Evolutionary conservation across 2,888 invertebrate genomes (phyloP), one percentile per base, ranked within the genome.

Genomic region (Xestia rhomboidea): DNA sequence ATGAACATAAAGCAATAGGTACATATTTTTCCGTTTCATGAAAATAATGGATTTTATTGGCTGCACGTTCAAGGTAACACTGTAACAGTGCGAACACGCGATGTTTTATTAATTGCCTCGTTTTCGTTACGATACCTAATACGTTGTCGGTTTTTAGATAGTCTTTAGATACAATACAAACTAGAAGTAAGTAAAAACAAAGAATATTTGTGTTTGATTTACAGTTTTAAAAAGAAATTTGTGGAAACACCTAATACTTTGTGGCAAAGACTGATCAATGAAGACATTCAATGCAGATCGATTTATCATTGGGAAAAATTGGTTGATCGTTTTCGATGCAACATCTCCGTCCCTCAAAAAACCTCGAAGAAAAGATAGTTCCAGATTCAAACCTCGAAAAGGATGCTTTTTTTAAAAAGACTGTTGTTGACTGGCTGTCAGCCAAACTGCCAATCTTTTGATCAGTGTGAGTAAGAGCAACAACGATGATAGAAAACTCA

Each of bases 21-120:
- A 46, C 60, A n/a, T n/a, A n/a, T 64, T 77, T 51, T 82, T 77
- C 77, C 77, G 77, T 80, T 80, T 44, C 30, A 38, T 66, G 27
- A 69, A 82, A 46, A 46, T 71, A 46, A 64, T 41, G 24, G 34
- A 64, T 76, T 77, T 41, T 66, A 70, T 82, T 46, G 34, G 44
- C 5, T 57, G 34, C 70, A 77, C 57, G 57, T 76, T 46, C 77
- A 70, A 77, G 80, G 77, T 51, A 78, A 60, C 30, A 1, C 18
- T 60, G 30, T 60, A 60, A 63, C 63, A 71, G 51, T 15, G 27
- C 27, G 18, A 11, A 46, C 82, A 82, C 83, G 80, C 82, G 38
- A 80, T 82, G 13, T 49, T 79, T 66, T 54, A 76, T 67, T 81
- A 54, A 68, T 80, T 54, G 38, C 41, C 34, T 68, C 49, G 46